Conservation (phyloP, 2,113 vertebrate genomes). For the Lamprologus lemairii region DNA sequence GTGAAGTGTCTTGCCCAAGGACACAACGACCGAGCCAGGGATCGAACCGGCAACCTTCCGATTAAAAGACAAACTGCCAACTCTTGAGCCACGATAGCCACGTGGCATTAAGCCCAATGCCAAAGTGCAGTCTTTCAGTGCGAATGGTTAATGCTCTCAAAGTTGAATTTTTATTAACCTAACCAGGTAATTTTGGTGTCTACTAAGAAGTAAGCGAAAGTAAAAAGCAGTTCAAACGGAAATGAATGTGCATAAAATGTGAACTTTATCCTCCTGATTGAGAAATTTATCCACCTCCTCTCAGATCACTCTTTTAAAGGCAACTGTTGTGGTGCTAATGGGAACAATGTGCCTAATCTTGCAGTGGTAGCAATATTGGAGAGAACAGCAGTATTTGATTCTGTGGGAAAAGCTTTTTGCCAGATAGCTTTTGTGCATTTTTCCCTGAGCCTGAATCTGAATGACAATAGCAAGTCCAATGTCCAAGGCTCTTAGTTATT, state of each 20-base stretch:
- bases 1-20: neutral
- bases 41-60: neutral
- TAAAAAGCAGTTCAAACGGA: neutral
- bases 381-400: neutral
- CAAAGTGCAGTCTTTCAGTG: neutral
- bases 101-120: neutral
- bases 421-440: neutral
- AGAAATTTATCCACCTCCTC: neutral
- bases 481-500: neutral
- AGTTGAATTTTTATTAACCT: neutral
- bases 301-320: neutral
- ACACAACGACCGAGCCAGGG: neutral
- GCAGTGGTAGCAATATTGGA: neutral
- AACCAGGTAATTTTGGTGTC: neutral
- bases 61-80: neutral
- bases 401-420: neutral
- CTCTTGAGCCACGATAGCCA: neutral
- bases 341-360: neutral
- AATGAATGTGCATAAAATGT: neutral
- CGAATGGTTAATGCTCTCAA: neutral
- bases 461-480: neutral
- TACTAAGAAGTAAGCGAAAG: neutral
- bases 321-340: neutral
- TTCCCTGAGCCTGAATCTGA: neutral
- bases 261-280: neutral